Percentiles rank a stretch among this genome's conserved stretches.
phyloP scores from a whole-genome alignment of 2,888 invertebrate species.

The Onchidella celtica region DNA sequence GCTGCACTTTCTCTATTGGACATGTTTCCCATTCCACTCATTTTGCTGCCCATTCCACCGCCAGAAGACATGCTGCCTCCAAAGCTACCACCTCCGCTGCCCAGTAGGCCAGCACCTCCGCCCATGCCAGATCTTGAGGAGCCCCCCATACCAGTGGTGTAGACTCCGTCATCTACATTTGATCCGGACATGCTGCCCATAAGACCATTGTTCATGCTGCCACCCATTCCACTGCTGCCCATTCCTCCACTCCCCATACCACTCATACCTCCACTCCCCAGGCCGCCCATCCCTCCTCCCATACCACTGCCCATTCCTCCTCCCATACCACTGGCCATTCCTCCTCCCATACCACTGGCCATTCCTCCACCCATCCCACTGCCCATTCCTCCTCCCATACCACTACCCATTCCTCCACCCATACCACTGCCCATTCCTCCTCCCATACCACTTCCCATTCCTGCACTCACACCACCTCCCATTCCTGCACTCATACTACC shows the following conservation, averaged over 20 bases:
- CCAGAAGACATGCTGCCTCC: constrained; percentile 18
- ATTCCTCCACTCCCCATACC: constrained; percentile 12
- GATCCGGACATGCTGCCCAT: constrained; percentile 11
- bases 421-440: constrained; percentile 2
- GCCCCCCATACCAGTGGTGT: constrained; percentile 38
- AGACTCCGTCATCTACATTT: constrained; percentile 16
- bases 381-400: not conserved
- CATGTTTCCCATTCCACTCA: not conserved
- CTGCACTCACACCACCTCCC: constrained; percentile 21
- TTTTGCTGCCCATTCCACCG: constrained; percentile 14
- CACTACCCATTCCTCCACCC: constrained; percentile 12
- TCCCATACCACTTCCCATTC: constrained; percentile 30
- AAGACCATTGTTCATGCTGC: constrained; percentile 12
- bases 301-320: not conserved
- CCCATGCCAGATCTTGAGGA: constrained; percentile 20
- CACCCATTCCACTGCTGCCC: constrained; percentile 22
- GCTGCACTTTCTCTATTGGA: constrained; percentile 19
- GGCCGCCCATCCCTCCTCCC: constrained; percentile 8
- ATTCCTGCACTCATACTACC: constrained; percentile 6
- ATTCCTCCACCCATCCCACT: constrained; percentile 1
- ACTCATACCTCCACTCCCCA: constrained; percentile 7
- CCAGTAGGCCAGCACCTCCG: not conserved
- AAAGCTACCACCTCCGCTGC: not conserved
- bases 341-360: not conserved
- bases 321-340: not conserved